Evolutionary conservation across 2,113 vertebrate genomes (phyloP).

Genomic region (Nansenia antarctica): DNA sequence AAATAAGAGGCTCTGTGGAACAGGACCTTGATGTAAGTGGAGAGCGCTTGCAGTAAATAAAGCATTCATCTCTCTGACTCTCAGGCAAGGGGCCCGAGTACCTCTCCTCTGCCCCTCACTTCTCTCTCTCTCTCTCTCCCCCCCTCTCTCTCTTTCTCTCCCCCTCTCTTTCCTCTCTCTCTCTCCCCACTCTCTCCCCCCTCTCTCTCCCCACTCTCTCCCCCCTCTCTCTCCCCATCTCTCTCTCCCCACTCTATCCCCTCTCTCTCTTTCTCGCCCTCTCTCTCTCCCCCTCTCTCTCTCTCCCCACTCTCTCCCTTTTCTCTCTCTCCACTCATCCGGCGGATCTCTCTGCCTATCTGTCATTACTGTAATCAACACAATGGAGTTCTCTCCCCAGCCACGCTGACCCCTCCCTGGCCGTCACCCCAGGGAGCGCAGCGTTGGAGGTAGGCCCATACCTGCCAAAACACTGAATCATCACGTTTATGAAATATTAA

Average conservation of each 20-base stretch:
- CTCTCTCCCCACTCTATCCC: conserved; percentile 1
- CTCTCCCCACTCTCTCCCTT: conserved; percentile 8
- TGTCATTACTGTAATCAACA: conserved; percentile 67
- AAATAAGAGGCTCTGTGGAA: conserved; percentile 29
- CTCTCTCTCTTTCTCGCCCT: neutral
- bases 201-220: neutral
- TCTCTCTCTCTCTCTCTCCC: neutral
- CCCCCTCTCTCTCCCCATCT: neutral
- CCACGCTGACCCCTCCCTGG: conserved; percentile 44
- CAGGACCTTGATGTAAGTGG: conserved; percentile 5
- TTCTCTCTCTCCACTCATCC: conserved; percentile 7
- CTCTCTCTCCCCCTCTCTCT: neutral
- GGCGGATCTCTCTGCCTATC: conserved; percentile 39
- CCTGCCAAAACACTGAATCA: conserved; percentile 69
- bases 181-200: neutral
- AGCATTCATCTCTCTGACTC: conserved; percentile 19
- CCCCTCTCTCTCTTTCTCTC: neutral
- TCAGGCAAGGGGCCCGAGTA: conserved; percentile 18
- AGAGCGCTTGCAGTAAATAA: conserved; percentile 36
- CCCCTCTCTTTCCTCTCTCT: neutral
- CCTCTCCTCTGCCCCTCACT: neutral
- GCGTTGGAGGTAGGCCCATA: conserved; percentile 46
- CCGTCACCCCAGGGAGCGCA: conserved; percentile 25
- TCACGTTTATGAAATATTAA: conserved; percentile 63
- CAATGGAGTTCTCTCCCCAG: conserved; percentile 55